Percentiles rank a stretch among this genome's conserved stretches.
Conservation (phyloP, 2,888 invertebrate species). For the Pinctada fucata region DNA sequence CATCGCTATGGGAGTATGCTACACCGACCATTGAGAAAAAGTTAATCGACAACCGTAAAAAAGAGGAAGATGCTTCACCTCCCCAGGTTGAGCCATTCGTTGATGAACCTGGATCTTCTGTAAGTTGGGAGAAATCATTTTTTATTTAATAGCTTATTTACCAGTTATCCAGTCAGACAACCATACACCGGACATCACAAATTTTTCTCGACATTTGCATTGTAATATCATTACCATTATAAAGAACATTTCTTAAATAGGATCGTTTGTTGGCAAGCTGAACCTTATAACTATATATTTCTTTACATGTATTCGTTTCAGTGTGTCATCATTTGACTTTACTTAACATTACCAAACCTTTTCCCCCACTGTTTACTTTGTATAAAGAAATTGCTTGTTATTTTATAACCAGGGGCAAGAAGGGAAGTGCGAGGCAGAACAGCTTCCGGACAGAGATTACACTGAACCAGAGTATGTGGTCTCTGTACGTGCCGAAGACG, state of each 20-base stretch:
- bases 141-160: not conserved
- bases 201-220: too few relatives aligned
- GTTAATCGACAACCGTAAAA: constrained; percentile 45
- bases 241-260: too few relatives aligned
- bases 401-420: not conserved
- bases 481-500: constrained; percentile 49
- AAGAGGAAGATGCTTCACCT: constrained; percentile 44
- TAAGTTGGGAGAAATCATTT: not conserved
- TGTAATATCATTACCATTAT: too few relatives aligned
- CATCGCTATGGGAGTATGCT: constrained; percentile 37
- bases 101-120: not conserved
- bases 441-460: constrained; percentile 49
- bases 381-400: too few relatives aligned
- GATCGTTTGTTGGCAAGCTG: too few relatives aligned
- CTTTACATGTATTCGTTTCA: too few relatives aligned
- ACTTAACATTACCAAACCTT: too few relatives aligned
- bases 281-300: too few relatives aligned
- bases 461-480: constrained; percentile 53
- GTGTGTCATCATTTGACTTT: too few relatives aligned
- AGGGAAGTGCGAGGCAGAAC: constrained; percentile 41
- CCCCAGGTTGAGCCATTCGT: constrained; percentile 38
- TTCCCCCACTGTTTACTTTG: too few relatives aligned
- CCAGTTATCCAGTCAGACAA: too few relatives aligned
- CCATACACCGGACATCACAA: too few relatives aligned
- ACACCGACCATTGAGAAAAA: constrained; percentile 40